These are phyloP conservation scores for Scaptomyza graminum DNA, from an alignment of 1,140 invertebrate species.

Conservation along the genomic window DNA sequence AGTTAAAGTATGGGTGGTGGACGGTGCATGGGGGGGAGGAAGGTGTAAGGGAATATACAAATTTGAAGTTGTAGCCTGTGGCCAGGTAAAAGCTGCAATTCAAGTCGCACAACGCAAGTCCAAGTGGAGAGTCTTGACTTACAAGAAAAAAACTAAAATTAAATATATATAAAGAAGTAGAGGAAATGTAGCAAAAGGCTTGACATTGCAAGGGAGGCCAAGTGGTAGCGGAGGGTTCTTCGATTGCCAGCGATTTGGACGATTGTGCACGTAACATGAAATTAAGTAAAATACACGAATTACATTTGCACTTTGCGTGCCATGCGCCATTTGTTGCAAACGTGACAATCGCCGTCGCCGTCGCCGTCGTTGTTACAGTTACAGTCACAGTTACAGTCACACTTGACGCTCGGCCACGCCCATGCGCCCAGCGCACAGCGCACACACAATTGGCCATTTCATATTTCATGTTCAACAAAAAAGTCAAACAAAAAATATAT, in stretches of 20 bases:
- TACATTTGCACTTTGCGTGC: constrained; percentile 81
- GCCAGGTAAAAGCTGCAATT: constrained; percentile 25
- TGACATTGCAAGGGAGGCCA: neutral
- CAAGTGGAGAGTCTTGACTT: neutral
- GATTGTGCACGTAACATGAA: constrained; percentile 80
- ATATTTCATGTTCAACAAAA: constrained; percentile 52
- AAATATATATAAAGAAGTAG: too few relatives aligned
- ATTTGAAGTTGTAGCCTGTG: neutral
- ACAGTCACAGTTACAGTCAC: constrained; percentile 21
- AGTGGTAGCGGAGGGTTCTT: neutral
- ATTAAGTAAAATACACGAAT: constrained; percentile 82
- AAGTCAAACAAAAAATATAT: neutral
- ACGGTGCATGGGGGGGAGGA: too few relatives aligned
- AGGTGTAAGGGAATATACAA: too few relatives aligned
- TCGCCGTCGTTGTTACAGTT: constrained; percentile 34
- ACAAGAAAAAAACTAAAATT: too few relatives aligned
- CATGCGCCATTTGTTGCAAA: constrained; percentile 81
- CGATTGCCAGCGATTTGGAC: constrained; percentile 70
- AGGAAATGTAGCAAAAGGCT: neutral
- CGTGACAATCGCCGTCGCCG: constrained; percentile 66
- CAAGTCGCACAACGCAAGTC: constrained; percentile 5
- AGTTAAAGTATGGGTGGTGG: neutral
- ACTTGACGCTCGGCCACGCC: neutral
- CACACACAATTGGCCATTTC: constrained; percentile 43
- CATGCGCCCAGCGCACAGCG: neutral